Evolutionary conservation across 1,140 invertebrate species (phyloP), one percentile per base, ranked within the genome.

Genomic region (Drosophila quadrilineata): DNA sequence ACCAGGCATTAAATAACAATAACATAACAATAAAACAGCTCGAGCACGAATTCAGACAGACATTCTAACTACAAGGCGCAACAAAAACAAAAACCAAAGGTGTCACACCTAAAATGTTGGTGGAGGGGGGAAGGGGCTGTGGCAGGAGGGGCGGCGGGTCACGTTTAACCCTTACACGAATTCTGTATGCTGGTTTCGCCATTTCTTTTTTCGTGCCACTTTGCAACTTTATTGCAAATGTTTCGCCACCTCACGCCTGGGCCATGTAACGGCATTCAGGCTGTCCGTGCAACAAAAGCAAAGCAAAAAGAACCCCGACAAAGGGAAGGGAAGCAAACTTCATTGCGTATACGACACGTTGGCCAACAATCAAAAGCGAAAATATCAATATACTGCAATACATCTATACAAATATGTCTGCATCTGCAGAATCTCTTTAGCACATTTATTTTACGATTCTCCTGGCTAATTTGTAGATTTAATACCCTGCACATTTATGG

Each of bases 1-100:
- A 68, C 67, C 68, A 75, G 75, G 67, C 76, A 82, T 82, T 82
- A 82, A 82, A 85, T 82, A 82, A 82, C 77, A 84, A 82, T 84
- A 85, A 76, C 73, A 58, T 64, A 68, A 75, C 77, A 84, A 84
- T 82, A 85, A 84, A 82, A 66, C 40, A 49, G 48, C 49, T 53
- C 31, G 40, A 62, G 57, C 40, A 67, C 57, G 56, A 59, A 48
- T 46, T n/a, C 48, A 43, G 41, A 14, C 33, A 19, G 19, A 9
- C 24, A 28, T 10, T 31, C 29, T 31, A 2, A 14, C 14, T 35
- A 6, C 22, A 56, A 48, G 60, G 28, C 29, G 28, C 38, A 33
- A 53, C 33, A 38, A 35, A 66, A 21, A 45, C 38, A 12, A 45
- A 28, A 49, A 36, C 35, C 36, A 29, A 57, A 29, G 46, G 36